Evolutionary conservation across 2,113 vertebrate species (phyloP).

Genomic region (Campylomormyrus numenius): DNA sequence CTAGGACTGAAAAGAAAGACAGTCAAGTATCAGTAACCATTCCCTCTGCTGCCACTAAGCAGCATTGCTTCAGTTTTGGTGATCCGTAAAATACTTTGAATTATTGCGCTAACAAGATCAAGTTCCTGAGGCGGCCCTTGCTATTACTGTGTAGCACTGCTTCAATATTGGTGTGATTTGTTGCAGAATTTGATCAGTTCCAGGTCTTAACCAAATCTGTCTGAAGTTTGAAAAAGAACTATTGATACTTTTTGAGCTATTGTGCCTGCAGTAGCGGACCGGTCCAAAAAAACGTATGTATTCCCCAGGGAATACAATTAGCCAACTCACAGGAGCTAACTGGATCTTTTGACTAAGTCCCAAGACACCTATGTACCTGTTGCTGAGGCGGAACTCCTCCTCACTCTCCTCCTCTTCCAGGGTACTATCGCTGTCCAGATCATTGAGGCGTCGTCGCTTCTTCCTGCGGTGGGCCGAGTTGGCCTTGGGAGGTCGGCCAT

Average conservation of each 20-base stretch:
- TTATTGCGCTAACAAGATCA: not conserved
- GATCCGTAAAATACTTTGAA: not conserved
- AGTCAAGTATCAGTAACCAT: no score
- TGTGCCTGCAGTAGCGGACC: not conserved
- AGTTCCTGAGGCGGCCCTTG: not conserved
- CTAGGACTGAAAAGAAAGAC: no score
- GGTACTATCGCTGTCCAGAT: conserved; percentile 90
- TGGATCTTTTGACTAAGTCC: not conserved
- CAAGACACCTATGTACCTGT: conserved; percentile 62
- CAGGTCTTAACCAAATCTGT: not conserved
- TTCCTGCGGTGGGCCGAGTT: conserved; percentile 66
- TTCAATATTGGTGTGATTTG: not conserved
- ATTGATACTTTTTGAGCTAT: not conserved
- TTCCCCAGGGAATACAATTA: not conserved
- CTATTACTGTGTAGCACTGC: not conserved
- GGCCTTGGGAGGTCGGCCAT: conserved; percentile 66
- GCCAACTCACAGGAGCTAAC: not conserved
- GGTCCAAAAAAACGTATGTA: not conserved
- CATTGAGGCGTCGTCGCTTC: conserved; percentile 89
- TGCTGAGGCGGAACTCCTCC: conserved; percentile 89
- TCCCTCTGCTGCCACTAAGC: not conserved
- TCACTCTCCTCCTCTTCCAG: conserved; percentile 93
- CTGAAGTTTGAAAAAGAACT: not conserved
- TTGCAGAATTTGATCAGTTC: not conserved
- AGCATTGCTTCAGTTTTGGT: not conserved